phyloP scores from a whole-genome alignment of 2,113 vertebrate genomes.

The Pedionomus torquatus region DNA sequence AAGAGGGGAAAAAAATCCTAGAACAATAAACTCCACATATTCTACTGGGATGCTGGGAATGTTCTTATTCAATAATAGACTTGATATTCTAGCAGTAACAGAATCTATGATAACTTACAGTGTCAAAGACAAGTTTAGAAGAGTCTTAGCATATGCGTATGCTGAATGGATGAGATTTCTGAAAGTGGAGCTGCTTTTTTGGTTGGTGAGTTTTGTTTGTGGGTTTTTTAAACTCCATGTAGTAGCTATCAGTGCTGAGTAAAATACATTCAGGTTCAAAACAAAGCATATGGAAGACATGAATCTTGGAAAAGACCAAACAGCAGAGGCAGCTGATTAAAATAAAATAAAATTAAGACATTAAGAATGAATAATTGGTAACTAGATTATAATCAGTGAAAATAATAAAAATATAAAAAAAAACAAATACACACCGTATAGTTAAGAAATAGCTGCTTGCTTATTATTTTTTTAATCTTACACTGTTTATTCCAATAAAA shows the following conservation, averaged over 20 bases:
- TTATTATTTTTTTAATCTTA: background rate
- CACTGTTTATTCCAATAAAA: background rate
- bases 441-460: background rate
- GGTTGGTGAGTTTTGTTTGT: rapidly evolving
- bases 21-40: background rate
- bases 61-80: background rate
- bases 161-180: background rate
- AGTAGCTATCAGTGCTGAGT: background rate
- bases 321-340: background rate
- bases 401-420: background rate
- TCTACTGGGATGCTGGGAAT: background rate
- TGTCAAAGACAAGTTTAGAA: background rate
- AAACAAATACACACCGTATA: background rate
- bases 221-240: background rate
- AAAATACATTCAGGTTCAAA: background rate
- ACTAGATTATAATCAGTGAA: background rate
- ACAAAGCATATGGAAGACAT: background rate
- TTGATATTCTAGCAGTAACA: background rate
- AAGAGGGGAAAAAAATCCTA: background rate
- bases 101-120: background rate
- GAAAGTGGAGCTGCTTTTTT: rapidly evolving
- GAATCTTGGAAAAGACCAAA: background rate
- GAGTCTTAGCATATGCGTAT: background rate
- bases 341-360: background rate
- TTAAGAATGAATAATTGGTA: background rate